Evolutionary conservation across 2,113 vertebrate species (phyloP).

Genomic region (Grantiella picta): DNA sequence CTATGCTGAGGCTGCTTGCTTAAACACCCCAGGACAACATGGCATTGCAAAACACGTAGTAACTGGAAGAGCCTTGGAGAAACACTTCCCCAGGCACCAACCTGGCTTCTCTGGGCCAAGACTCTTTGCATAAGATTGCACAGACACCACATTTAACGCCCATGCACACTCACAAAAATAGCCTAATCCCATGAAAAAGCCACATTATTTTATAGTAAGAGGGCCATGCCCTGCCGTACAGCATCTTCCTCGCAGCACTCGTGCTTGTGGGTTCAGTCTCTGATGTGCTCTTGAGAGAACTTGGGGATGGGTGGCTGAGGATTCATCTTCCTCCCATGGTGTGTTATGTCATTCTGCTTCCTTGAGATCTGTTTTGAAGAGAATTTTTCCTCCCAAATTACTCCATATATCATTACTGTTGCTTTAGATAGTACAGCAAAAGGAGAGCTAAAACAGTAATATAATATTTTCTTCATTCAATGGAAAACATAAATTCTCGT

Average conservation of each 20-base stretch:
- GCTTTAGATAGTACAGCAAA: neutral
- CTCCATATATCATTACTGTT: neutral
- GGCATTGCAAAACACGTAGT: neutral
- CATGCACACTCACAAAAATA: neutral
- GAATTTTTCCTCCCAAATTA: neutral
- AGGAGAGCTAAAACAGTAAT: neutral
- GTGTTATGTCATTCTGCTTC: neutral
- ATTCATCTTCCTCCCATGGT: neutral
- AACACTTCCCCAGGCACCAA: neutral
- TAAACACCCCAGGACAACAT: neutral
- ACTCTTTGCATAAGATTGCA: fast-evolving
- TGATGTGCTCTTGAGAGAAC: neutral
- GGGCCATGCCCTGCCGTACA: too few species aligned
- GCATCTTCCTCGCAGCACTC: fast-evolving
- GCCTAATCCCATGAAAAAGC: neutral
- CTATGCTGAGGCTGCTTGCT: neutral
- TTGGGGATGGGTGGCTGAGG: neutral
- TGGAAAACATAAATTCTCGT: neutral
- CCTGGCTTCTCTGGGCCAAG: neutral
- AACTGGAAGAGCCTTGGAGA: neutral
- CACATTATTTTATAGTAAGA: fast-evolving
- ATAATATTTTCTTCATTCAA: neutral
- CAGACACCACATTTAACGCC: fast-evolving
- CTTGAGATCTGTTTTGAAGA: neutral
- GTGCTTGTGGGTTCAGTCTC: fast-evolving